phyloP scores from a whole-genome alignment of 2,888 invertebrate species.

The Ochropacha duplaris region DNA sequence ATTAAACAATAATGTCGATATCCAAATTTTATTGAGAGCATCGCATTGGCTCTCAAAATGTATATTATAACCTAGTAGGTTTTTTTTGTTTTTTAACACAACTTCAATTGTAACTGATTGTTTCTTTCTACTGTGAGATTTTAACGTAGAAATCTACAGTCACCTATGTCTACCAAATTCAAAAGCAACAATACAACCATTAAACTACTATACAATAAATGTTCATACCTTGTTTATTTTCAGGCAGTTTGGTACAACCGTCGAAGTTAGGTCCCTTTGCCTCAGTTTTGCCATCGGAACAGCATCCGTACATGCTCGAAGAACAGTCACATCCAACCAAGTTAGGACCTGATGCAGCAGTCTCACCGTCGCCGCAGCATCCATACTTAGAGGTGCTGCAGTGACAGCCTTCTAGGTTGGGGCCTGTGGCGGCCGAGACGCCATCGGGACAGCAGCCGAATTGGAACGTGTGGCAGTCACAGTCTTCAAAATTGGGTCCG shows the following conservation, averaged over 20 bases:
- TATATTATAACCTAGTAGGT: too few relatives aligned
- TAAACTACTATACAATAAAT: neutral
- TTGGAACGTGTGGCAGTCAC: constrained; percentile 92
- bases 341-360: constrained; percentile 90
- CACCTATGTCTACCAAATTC: too few relatives aligned
- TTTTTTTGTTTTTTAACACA: too few relatives aligned
- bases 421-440: constrained; percentile 87
- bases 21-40: too few relatives aligned
- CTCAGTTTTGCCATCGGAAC: constrained; percentile 90
- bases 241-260: constrained; percentile 89
- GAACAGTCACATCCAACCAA: constrained; percentile 92
- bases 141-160: too few relatives aligned
- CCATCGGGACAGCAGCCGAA: constrained; percentile 97
- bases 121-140: too few relatives aligned
- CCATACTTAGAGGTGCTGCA: constrained; percentile 89
- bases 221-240: constrained; percentile 85
- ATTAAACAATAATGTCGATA: too few relatives aligned
- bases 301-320: constrained; percentile 91
- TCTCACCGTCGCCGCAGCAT: constrained; percentile 93
- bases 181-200: too few relatives aligned
- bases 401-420: constrained; percentile 85
- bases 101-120: too few relatives aligned
- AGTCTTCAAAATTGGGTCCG: constrained; percentile 92
- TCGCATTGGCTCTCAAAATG: too few relatives aligned
- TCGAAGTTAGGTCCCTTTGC: constrained; percentile 92